Evolutionary conservation across 2,888 invertebrate genomes (phyloP), one percentile per base, ranked within the genome.

Genomic region (Volucella inflata): DNA sequence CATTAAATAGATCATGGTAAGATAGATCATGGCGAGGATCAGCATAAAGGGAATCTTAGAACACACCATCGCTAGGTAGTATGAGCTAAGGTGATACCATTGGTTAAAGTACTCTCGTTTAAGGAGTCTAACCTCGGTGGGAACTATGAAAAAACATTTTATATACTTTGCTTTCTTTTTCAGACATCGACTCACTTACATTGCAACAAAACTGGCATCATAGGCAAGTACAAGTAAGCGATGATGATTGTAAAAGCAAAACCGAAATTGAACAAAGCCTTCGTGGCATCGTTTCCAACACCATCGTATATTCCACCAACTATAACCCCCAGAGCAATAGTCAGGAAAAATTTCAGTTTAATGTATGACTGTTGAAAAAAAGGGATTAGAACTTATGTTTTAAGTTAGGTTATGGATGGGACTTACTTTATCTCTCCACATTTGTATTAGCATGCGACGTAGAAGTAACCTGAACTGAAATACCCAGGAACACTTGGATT

Each of bases 31-130:
- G 11, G 95, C 94, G 89, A 96, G 93, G 79, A 95, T 88, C 87
- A 96, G 93, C 90, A 96, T 96, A 8, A 94, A 91, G 0, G 97
- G 96, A 11, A 97, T 93, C 67, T 95, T 94, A 0, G 96, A 94
- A n/a, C 95, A 91, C 0, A 95, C 94, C 89, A 96, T 91, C 0
- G 97, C 96, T 9, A 94, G 94, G 90, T 96, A 97, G 89, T 97
- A 97, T 0, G 97, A 95, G 89, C 95, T 95, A 17, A 97, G 90
- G 2, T 95, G 94, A 89, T 97, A 97, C 97, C 97, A 97, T 60
- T 96, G 94, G 91, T 97, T 97, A 90, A 97, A 97, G 89, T 97
- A 95, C 90, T 97, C 97, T 60, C 91, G 93, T 90, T 96, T 97
- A 10, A 97, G 91, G 16, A 96, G 92, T 88, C 95, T 95, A 0